Conservation (phyloP, 2,113 vertebrate species). For the Amphiprion ocellaris region DNA sequence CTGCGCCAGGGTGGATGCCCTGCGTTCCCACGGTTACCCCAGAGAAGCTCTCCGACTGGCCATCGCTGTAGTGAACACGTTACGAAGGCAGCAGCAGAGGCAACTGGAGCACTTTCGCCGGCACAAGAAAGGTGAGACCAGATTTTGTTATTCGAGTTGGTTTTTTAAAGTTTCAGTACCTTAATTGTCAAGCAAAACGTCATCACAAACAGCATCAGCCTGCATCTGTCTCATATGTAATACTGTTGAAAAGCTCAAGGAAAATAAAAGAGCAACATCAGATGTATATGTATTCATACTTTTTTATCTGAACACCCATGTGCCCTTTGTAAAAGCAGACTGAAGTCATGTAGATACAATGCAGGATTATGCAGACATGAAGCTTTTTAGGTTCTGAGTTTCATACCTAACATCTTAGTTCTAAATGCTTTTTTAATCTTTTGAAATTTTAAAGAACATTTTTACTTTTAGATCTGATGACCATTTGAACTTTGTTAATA, state of each 20-base stretch:
- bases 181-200: too few species aligned
- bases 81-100: slow-evolving; percentile 96
- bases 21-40: slow-evolving; percentile 97
- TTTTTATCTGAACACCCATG: neutral
- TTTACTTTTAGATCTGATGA: too few species aligned
- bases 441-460: too few species aligned
- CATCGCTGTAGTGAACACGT: slow-evolving; percentile 96
- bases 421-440: too few species aligned
- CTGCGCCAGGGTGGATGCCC: slow-evolving; percentile 95
- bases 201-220: neutral
- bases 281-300: neutral
- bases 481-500: too few species aligned
- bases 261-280: neutral
- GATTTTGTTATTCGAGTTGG: too few species aligned
- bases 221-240: neutral
- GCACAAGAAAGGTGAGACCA: slow-evolving; percentile 93
- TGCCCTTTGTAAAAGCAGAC: neutral
- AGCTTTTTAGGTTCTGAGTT: too few species aligned
- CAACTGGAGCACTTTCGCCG: slow-evolving; percentile 94
- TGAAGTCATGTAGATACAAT: neutral
- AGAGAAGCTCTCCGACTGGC: slow-evolving; percentile 96
- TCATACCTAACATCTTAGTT: too few species aligned
- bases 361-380: too few species aligned
- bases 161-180: too few species aligned
- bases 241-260: neutral